Evolutionary conservation across 2,888 invertebrate genomes (phyloP).

Genomic region (Andrena bicolor): DNA sequence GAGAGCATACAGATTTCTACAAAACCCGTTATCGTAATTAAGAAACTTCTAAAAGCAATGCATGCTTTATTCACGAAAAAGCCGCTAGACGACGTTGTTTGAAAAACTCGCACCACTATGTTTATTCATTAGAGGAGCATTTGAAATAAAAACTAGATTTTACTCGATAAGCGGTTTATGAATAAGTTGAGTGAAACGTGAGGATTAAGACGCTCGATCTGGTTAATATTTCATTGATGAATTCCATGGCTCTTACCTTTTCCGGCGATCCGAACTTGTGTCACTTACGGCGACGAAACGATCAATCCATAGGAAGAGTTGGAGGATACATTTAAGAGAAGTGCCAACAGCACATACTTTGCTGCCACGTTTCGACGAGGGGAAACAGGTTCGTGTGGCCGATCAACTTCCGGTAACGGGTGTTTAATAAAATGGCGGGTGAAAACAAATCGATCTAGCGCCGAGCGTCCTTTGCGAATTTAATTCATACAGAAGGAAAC

Average conservation of each 20-base stretch:
- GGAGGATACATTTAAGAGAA: conserved; percentile 59
- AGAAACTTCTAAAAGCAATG: neutral
- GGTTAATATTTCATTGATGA: conserved; percentile 3
- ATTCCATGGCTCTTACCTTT: conserved; percentile 30
- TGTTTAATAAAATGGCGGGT: conserved; percentile 61
- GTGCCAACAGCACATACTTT: conserved; percentile 78
- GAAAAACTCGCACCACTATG: neutral
- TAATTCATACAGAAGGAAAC: neutral
- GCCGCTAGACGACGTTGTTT: conserved; percentile 19
- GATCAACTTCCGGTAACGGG: conserved; percentile 72
- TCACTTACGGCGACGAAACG: conserved; percentile 41
- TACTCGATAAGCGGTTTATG: conserved; percentile 3
- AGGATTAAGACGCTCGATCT: neutral
- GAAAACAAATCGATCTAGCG: conserved; percentile 50
- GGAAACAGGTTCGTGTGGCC: conserved; percentile 65
- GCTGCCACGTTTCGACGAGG: conserved; percentile 80
- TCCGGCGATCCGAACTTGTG: conserved; percentile 26
- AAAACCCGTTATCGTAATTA: neutral
- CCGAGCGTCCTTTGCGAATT: neutral
- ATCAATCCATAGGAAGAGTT: conserved; percentile 46
- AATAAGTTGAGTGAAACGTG: neutral
- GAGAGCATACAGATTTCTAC: neutral
- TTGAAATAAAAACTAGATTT: conserved; percentile 4
- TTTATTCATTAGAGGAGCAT: conserved; percentile 10
- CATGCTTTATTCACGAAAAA: conserved; percentile 33